phyloP scores from a whole-genome alignment of 2,888 invertebrate species.

The Chymomyza fuscimana region DNA sequence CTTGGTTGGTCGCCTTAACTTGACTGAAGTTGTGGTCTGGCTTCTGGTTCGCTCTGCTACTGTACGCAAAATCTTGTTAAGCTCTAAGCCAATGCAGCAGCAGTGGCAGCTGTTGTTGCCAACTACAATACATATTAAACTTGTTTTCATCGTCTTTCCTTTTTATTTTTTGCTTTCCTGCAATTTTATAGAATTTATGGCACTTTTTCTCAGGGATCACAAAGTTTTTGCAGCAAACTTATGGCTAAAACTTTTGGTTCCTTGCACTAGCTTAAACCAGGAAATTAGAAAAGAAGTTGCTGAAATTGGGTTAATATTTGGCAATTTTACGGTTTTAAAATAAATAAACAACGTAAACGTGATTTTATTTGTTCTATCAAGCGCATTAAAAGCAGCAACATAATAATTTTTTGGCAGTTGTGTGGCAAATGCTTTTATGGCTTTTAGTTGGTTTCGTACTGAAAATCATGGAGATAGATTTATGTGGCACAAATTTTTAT shows the following conservation, averaged over 20 bases:
- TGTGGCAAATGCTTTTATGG: no score
- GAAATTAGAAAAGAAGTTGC: not conserved
- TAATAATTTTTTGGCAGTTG: no score
- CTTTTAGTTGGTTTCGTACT: no score
- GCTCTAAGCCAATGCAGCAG: slow-evolving; percentile 29
- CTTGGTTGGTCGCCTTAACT: slow-evolving; percentile 18
- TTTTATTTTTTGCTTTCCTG: slow-evolving; percentile 33
- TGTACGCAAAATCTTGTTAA: slow-evolving; percentile 37
- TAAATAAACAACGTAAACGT: not conserved
- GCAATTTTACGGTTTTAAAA: not conserved
- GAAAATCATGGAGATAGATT: no score
- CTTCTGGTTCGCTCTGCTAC: not conserved
- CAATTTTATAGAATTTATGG: slow-evolving; percentile 71
- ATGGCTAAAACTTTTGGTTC: slow-evolving; percentile 19
- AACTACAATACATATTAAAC: slow-evolving; percentile 8
- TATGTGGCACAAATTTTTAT: no score
- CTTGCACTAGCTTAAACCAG: slow-evolving; percentile 18
- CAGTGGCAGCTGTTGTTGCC: slow-evolving; percentile 2
- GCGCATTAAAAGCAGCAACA: not conserved
- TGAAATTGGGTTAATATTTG: not conserved
- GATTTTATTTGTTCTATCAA: not conserved
- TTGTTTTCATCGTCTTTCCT: slow-evolving; percentile 6
- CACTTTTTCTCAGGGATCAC: slow-evolving; percentile 61
- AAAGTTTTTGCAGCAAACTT: slow-evolving; percentile 43
- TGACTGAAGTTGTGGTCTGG: slow-evolving; percentile 6